Evolutionary conservation across 2,797 vertebrate genomes (phyloP), one percentile per base, ranked within the genome.

Genomic region (Sparidentex hasta): DNA sequence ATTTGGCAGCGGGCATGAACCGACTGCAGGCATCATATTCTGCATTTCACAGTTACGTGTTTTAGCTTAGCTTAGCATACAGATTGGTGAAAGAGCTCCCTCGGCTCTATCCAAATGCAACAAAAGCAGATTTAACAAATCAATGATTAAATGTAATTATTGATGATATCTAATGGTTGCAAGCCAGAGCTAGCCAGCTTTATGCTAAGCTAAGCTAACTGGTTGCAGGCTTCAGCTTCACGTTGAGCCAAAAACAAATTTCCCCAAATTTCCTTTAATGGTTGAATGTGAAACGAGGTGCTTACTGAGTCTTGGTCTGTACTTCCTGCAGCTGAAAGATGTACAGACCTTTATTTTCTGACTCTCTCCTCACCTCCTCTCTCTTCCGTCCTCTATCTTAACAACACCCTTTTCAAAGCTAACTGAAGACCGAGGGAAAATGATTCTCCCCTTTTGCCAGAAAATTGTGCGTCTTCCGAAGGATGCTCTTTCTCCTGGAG

Each of bases 381-480:
- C 56, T 47, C 13, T 20, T 20, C 69, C 23, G 55, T 71, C 81
- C 82, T 74, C 71, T 25, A 33, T 27, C 54, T 46, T 66, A 64
- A 83, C 78, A 78, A 67, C 71, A 80, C 38, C 56, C 70, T 81
- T 88, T 85, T 87, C 71, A 78, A 75, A 84, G 75, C 64, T 25
- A 74, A 71, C 55, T 38, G 73, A 79, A 61, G 75, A 76, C 65
- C 7, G 11, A 69, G 72, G 44, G 55, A 61, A 81, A 83, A 85
- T 92, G 14, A 87, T 84, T 84, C 70, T 76, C 71, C 58, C 62
- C 76, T 76, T 80, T 80, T 64, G 63, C 76, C 1, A 7, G 84
- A 87, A 88, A 85, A 90, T 80, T 81, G 81, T 48, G 65, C 65
- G 46, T 65, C 78, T 81, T 70, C n/a, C 21, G 25, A 81, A 86